These are phyloP conservation scores for Oreochromis aureus DNA, from an alignment of 2,113 vertebrate genomes.

Conservation along the genomic window DNA sequence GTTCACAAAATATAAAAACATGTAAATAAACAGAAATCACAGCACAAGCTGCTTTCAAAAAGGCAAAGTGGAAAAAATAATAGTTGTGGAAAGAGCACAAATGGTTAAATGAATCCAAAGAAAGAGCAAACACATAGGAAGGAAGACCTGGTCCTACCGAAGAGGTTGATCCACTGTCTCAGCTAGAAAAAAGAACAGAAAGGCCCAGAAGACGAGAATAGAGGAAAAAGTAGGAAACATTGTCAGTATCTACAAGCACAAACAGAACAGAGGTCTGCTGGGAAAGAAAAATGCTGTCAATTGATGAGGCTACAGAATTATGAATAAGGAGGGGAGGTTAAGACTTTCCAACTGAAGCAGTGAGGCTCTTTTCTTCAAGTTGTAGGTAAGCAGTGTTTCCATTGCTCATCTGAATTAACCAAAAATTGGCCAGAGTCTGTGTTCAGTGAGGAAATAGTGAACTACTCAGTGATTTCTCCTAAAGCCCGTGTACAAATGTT, in stretches of 20 bases:
- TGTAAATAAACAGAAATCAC: neutral
- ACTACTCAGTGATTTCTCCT: neutral
- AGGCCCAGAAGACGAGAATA: conserved; percentile 10
- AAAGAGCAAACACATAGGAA: conserved; percentile 29
- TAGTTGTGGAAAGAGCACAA: neutral
- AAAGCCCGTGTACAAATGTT: neutral
- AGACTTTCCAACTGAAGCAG: neutral
- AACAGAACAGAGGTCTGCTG: neutral
- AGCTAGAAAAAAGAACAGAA: conserved; percentile 70
- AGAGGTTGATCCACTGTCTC: conserved; percentile 89
- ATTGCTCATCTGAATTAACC: neutral
- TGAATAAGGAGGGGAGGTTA: neutral
- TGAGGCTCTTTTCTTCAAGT: neutral
- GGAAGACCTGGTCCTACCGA: conserved; percentile 83
- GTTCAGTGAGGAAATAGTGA: neutral
- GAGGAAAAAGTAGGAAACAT: conserved; percentile 24
- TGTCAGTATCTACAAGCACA: conserved; percentile 2
- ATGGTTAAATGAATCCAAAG: neutral
- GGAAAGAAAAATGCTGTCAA: neutral
- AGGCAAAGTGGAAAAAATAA: neutral
- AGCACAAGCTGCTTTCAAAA: neutral
- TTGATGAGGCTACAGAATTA: neutral
- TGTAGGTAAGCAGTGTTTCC: neutral
- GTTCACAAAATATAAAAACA: neutral
- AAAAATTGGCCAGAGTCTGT: neutral